Conservation (phyloP, 2,888 invertebrate genomes). For the Anthrax anthrax region DNA sequence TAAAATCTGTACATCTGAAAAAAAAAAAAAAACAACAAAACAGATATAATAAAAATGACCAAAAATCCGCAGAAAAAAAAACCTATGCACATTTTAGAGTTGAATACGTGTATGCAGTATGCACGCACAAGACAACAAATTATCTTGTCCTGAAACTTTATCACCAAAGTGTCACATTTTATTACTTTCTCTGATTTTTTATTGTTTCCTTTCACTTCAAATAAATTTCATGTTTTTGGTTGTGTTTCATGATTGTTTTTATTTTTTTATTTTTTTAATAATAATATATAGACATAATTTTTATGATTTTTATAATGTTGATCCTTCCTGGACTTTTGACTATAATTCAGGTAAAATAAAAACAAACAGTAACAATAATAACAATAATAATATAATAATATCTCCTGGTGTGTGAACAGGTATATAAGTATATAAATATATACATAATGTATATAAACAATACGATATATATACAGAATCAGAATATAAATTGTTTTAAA, state of each 20-base stretch:
- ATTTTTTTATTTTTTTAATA: neutral
- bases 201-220: conserved; percentile 12
- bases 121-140: conserved; percentile 7
- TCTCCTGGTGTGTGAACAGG: no score
- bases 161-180: conserved; percentile 17
- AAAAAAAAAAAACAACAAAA: neutral
- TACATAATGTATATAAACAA: no score
- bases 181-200: conserved; percentile 14
- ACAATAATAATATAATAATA: no score
- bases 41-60: neutral
- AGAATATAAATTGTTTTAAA: no score
- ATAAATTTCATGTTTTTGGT: conserved; percentile 4
- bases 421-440: no score
- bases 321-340: neutral
- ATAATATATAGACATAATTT: neutral
- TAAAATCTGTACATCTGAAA: neutral
- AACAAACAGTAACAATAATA: no score
- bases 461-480: no score
- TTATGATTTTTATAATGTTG: neutral
- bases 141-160: conserved; percentile 15
- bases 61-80: no score
- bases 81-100: no score
- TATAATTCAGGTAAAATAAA: no score
- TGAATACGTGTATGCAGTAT: no score
- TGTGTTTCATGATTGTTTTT: conserved; percentile 2